phyloP scores from a whole-genome alignment of 2,888 invertebrate species.

The Tiphia femorata region DNA sequence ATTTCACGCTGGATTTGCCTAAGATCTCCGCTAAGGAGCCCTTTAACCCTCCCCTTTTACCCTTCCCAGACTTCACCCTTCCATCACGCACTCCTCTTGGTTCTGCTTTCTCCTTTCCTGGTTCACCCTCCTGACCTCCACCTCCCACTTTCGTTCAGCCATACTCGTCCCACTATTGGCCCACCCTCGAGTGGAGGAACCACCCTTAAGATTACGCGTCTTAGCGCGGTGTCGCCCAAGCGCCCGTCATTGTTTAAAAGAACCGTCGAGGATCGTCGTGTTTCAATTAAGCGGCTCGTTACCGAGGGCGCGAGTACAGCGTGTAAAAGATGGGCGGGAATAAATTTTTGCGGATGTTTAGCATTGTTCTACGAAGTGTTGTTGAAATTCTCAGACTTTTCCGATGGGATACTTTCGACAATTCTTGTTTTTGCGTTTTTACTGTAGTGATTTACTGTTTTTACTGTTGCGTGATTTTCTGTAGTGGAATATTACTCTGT shows the following conservation, averaged over 20 bases:
- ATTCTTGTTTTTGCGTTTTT: too few relatives aligned
- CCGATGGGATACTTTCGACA: too few relatives aligned
- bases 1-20: constrained; percentile 79
- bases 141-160: constrained; percentile 8
- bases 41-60: constrained; percentile 59
- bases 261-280: too few relatives aligned
- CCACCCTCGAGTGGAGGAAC: not conserved
- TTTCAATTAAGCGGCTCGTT: too few relatives aligned
- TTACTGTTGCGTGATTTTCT: too few relatives aligned
- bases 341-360: too few relatives aligned
- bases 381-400: too few relatives aligned
- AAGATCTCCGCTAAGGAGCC: constrained; percentile 72
- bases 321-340: too few relatives aligned
- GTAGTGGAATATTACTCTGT: too few relatives aligned
- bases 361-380: too few relatives aligned
- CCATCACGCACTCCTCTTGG: constrained; percentile 45
- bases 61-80: constrained; percentile 45
- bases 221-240: constrained; percentile 48
- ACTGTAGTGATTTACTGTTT: too few relatives aligned
- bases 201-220: constrained; percentile 46
- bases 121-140: constrained; percentile 33
- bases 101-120: constrained; percentile 39
- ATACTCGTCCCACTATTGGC: not conserved
- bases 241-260: constrained; percentile 45
- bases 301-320: too few relatives aligned